Evolutionary conservation across 2,113 vertebrate species (phyloP).

Genomic region (Trogon surrucura): DNA sequence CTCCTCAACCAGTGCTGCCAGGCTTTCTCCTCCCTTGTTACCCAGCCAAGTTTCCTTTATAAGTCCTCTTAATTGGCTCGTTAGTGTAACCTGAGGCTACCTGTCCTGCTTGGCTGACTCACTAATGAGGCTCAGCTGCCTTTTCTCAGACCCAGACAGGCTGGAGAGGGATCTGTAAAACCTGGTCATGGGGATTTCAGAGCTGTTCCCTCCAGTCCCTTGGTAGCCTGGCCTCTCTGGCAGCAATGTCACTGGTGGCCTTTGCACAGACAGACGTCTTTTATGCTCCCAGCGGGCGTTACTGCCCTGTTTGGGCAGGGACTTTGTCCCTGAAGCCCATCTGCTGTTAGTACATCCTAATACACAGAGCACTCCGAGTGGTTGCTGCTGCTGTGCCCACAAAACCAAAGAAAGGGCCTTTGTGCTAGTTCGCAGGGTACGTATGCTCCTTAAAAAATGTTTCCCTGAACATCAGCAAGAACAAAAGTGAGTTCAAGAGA

Average conservation of each 20-base stretch:
- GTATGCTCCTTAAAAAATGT: not conserved
- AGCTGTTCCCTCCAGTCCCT: not conserved
- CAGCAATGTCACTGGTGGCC: not conserved
- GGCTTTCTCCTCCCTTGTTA: not conserved
- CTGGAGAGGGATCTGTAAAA: slow-evolving; percentile 20
- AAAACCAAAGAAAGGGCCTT: not conserved
- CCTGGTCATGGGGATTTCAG: not conserved
- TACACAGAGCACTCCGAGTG: not conserved
- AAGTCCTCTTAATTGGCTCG: slow-evolving; percentile 41
- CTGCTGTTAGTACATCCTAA: not conserved
- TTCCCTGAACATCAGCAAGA: not conserved
- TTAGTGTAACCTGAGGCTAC: slow-evolving; percentile 56
- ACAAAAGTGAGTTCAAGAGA: not conserved
- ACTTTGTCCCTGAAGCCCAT: not conserved
- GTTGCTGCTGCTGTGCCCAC: not conserved
- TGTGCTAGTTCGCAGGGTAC: not conserved
- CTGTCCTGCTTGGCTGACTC: slow-evolving; percentile 56
- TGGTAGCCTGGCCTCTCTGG: not conserved
- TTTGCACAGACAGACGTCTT: not conserved
- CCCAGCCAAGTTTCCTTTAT: slow-evolving; percentile 8
- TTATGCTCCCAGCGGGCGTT: fast-evolving
- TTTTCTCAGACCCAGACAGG: not conserved
- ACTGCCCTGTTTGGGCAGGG: not conserved
- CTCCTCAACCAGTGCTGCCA: not conserved
- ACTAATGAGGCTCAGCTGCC: slow-evolving; percentile 49